Evolutionary conservation across 2,113 vertebrate genomes (phyloP).

Genomic region (Probosciger aterrimus): DNA sequence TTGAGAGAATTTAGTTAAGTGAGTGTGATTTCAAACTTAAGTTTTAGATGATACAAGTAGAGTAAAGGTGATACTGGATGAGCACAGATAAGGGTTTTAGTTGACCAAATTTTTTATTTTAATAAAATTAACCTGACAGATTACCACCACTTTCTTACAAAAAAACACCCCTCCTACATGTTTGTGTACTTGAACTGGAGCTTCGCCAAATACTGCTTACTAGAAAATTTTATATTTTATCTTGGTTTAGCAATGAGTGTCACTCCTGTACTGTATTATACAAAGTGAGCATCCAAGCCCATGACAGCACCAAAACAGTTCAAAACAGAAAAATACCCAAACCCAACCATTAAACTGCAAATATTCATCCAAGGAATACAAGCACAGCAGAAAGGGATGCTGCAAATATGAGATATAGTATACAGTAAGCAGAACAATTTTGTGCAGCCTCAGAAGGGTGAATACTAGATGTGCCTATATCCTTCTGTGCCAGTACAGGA

Average conservation of each 20-base stretch:
- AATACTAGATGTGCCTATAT: not conserved
- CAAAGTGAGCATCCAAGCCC: not conserved
- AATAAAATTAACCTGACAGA: not conserved
- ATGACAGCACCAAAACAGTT: not conserved
- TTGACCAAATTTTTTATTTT: not conserved
- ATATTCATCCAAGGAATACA: not conserved
- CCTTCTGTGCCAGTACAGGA: not conserved
- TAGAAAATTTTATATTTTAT: not conserved
- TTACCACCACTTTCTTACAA: not conserved
- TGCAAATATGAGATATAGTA: not conserved
- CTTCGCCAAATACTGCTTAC: not conserved
- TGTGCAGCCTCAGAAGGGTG: not conserved
- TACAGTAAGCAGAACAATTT: not conserved
- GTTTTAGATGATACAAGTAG: not conserved
- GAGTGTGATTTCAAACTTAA: not conserved
- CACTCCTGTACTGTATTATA: not conserved
- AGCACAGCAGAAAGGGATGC: not conserved
- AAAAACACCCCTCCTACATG: not conserved
- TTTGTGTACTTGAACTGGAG: not conserved
- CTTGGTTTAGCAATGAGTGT: not conserved
- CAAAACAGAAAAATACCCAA: not conserved
- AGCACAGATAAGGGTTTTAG: not conserved
- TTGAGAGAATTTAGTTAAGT: not conserved
- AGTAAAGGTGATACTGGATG: not conserved
- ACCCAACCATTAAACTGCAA: not conserved